Evolutionary conservation across 2,797 vertebrate species (phyloP).

Genomic region (Catharus ustulatus): DNA sequence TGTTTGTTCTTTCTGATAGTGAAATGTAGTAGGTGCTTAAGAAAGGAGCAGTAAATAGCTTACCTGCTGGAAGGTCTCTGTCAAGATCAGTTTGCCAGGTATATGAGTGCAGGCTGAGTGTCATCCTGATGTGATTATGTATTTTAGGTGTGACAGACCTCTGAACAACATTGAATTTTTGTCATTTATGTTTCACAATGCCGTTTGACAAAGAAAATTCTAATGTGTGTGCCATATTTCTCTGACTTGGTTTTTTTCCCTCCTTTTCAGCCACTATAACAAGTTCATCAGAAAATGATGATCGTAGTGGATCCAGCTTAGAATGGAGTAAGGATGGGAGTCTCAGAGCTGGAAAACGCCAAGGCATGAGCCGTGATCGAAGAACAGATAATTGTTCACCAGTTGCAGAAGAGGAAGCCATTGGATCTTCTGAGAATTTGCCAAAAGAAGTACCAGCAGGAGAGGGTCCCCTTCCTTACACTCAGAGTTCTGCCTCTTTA

Average conservation of each 20-base stretch:
- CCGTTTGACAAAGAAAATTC: not conserved
- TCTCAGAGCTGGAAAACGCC: constrained; percentile 84
- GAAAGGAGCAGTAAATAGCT: not conserved
- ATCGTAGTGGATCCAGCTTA: constrained; percentile 96
- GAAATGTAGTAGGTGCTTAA: not conserved
- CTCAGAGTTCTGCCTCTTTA: constrained; percentile 84
- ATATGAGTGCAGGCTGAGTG: not conserved
- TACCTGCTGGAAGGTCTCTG: not conserved
- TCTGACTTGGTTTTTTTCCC: not conserved
- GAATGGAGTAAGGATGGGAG: constrained; percentile 97
- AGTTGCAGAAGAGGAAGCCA: constrained; percentile 91
- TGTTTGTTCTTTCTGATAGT: not conserved
- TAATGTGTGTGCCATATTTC: not conserved
- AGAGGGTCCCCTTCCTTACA: constrained; percentile 86
- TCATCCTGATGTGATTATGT: no score
- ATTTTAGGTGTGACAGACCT: not conserved
- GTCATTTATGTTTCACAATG: not conserved
- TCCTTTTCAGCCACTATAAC: constrained; percentile 90
- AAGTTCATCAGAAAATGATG: constrained; percentile 98
- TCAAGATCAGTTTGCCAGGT: not conserved
- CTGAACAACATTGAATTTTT: not conserved
- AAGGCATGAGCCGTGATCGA: constrained; percentile 82
- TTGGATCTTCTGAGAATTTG: constrained; percentile 77
- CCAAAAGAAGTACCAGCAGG: constrained; percentile 77
- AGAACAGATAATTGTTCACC: constrained; percentile 94